Evolutionary conservation across 2,797 vertebrate species (phyloP).

Genomic region (Masticophis lateralis): DNA sequence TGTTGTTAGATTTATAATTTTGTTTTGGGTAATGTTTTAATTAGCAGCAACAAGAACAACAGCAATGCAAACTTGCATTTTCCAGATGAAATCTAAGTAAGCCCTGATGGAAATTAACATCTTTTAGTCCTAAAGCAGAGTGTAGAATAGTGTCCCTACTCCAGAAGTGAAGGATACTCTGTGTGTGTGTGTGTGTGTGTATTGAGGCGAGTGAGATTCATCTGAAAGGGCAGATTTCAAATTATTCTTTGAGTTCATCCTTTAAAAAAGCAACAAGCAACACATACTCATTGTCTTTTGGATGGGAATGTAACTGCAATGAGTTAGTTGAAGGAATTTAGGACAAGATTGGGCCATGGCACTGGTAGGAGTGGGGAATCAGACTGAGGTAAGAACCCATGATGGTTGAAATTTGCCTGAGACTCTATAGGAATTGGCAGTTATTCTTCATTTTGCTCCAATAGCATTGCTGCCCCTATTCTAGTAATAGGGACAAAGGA

Average conservation of each 20-base stretch:
- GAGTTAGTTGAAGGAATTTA: neutral
- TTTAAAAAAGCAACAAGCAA: neutral
- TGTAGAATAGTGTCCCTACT: neutral
- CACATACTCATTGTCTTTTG: neutral
- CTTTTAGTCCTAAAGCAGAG: neutral
- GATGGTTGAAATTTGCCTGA: neutral
- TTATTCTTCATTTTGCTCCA: neutral
- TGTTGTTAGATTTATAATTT: neutral
- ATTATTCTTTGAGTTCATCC: neutral
- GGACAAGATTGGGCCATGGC: neutral
- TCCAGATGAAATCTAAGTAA: neutral
- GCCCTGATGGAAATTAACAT: neutral
- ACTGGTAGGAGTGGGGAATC: neutral
- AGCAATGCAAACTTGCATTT: neutral
- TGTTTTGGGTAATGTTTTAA: neutral
- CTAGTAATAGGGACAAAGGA: neutral
- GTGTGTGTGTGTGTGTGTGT: neutral
- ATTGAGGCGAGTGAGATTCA: neutral
- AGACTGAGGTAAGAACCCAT: neutral
- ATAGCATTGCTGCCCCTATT: neutral
- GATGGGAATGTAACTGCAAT: neutral
- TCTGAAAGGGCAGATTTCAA: neutral
- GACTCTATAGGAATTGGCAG: neutral
- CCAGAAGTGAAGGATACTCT: neutral
- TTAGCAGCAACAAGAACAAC: neutral